Percentiles rank a stretch among this genome's conserved stretches.
Conservation (phyloP, 2,888 invertebrate genomes). For the Celastrina argiolus region DNA sequence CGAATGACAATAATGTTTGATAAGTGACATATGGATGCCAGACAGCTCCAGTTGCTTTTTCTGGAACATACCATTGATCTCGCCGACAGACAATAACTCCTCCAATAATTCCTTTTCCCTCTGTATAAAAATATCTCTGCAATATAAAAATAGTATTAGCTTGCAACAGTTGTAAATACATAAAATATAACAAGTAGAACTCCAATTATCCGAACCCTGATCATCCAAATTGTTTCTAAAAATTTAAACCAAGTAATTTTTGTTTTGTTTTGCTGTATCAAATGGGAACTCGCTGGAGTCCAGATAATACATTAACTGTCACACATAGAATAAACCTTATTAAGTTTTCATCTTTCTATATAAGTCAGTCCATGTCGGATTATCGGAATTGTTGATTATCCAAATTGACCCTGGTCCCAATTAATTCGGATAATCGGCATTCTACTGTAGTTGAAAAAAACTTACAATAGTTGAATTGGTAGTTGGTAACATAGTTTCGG, state of each 20-base stretch:
- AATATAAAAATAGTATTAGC: not conserved
- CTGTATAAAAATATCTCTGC: conserved; percentile 91
- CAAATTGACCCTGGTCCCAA: no score
- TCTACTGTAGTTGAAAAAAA: conserved; percentile 41
- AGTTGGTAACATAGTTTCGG: conserved; percentile 90
- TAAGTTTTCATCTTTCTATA: no score
- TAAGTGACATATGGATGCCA: conserved; percentile 88
- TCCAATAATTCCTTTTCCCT: conserved; percentile 93
- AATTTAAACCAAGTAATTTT: no score
- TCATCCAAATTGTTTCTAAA: no score
- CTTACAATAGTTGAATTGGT: conserved; percentile 93
- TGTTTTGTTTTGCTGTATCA: no score
- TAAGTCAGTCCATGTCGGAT: no score
- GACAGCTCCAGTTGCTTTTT: conserved; percentile 87
- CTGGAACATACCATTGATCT: conserved; percentile 90
- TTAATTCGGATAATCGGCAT: no score
- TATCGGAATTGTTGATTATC: no score
- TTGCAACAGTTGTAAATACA: not conserved
- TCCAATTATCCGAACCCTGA: no score
- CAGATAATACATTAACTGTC: no score
- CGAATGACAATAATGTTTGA: conserved; percentile 91
- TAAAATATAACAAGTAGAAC: not conserved
- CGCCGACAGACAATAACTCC: conserved; percentile 92
- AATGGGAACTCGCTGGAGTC: no score
- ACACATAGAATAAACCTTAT: no score